Conservation (phyloP, 2,797 vertebrate species). For the Malacoraja senta region DNA sequence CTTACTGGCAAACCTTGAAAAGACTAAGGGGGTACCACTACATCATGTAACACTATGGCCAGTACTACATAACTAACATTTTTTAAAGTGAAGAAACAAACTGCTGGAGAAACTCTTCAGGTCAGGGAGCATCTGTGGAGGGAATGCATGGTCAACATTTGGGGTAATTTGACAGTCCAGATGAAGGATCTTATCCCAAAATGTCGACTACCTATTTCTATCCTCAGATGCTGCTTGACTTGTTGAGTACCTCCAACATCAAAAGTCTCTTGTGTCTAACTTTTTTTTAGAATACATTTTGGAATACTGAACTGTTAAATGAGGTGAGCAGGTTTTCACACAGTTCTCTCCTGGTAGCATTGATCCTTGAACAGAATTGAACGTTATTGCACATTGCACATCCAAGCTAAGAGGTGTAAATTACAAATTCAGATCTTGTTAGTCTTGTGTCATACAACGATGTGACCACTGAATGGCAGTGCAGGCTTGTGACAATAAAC, state of each 20-base stretch:
- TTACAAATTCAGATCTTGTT: neutral
- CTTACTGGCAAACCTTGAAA: neutral
- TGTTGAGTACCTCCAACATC: too few species aligned
- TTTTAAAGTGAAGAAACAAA: too few species aligned
- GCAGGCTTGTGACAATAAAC: neutral
- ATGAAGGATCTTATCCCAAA: too few species aligned
- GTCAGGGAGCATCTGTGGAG: too few species aligned
- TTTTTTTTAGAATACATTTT: neutral
- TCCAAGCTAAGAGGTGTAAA: neutral
- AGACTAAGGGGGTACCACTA: neutral
- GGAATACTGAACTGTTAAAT: neutral
- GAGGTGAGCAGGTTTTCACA: neutral
- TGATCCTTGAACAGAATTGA: neutral
- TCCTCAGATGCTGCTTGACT: too few species aligned
- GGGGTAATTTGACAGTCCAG: too few species aligned
- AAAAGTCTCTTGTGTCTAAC: neutral
- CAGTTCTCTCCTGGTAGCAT: neutral
- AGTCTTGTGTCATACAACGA: neutral
- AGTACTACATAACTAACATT: neutral
- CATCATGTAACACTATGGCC: neutral
- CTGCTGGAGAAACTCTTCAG: too few species aligned
- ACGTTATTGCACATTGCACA: neutral
- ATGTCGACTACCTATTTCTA: too few species aligned
- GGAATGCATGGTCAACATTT: too few species aligned
- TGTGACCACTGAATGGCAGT: conserved; percentile 22